Evolutionary conservation across 2,888 invertebrate genomes (phyloP).

Genomic region (Holacanthella duospinosa): DNA sequence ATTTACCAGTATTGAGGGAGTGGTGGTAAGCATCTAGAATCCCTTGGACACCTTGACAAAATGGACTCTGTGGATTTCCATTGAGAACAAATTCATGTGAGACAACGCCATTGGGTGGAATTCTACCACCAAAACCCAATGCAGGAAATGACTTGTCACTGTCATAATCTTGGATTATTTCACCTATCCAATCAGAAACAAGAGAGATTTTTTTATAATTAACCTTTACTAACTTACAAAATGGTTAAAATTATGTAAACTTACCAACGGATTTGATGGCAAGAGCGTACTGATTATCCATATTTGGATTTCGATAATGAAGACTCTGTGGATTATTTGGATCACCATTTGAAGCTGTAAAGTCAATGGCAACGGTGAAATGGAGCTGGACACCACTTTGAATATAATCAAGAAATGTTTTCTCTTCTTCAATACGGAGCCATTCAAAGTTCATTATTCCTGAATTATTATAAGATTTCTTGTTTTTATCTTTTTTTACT

Average conservation of each 20-base stretch:
- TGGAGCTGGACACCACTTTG: slow-evolving; percentile 43
- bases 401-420: slow-evolving; percentile 47
- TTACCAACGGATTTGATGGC: slow-evolving; percentile 45
- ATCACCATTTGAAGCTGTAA: slow-evolving; percentile 41
- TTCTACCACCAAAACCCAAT: slow-evolving; percentile 46
- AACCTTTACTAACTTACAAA: not conserved
- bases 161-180: slow-evolving; percentile 43
- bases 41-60: slow-evolving; percentile 41
- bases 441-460: slow-evolving; percentile 44
- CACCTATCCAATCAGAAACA: slow-evolving; percentile 24
- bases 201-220: not conserved
- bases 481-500: slow-evolving; percentile 44
- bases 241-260: slow-evolving; percentile 21
- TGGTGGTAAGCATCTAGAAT: slow-evolving; percentile 44
- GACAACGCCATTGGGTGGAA: slow-evolving; percentile 44
- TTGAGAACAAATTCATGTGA: slow-evolving; percentile 45
- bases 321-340: slow-evolving; percentile 39
- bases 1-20: slow-evolving; percentile 41
- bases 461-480: slow-evolving; percentile 45
- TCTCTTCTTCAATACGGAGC: slow-evolving; percentile 35
- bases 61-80: slow-evolving; percentile 44
- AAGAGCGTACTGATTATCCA: slow-evolving; percentile 45
- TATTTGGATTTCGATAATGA: slow-evolving; percentile 42
- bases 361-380: slow-evolving; percentile 41
- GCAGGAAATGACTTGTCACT: slow-evolving; percentile 37